phyloP scores from a whole-genome alignment of 2,888 invertebrate species.

The Ceramica pisi region DNA sequence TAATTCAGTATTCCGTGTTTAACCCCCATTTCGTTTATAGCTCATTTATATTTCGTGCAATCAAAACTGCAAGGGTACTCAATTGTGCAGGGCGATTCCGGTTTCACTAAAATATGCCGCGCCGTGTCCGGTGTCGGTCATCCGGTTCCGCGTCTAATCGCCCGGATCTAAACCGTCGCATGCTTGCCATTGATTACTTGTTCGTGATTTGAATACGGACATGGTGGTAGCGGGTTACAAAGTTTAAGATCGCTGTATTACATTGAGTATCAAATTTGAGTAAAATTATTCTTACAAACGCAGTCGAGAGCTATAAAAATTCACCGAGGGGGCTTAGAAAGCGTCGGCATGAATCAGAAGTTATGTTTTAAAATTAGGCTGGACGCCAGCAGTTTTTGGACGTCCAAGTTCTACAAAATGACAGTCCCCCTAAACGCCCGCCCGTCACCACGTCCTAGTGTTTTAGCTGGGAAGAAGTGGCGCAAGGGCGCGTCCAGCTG shows the following conservation, averaged over 20 bases:
- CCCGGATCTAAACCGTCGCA: conserved; percentile 52
- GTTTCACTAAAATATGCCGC: conserved; percentile 54
- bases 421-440: too few relatives aligned
- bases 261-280: not conserved
- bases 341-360: not conserved
- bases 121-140: conserved; percentile 40
- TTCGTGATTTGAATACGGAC: conserved; percentile 43
- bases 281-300: not conserved
- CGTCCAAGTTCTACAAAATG: too few relatives aligned
- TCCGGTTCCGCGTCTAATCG: conserved; percentile 51
- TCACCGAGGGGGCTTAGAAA: not conserved
- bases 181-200: conserved; percentile 56
- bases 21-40: conserved; percentile 19
- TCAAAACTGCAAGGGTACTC: conserved; percentile 57
- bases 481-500: too few relatives aligned
- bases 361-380: too few relatives aligned
- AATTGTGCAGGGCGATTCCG: conserved; percentile 59
- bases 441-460: too few relatives aligned
- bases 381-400: too few relatives aligned
- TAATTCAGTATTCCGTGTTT: conserved; percentile 36
- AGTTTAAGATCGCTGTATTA: not conserved
- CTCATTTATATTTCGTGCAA: conserved; percentile 47
- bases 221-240: too few relatives aligned
- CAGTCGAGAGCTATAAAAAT: too few relatives aligned
- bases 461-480: too few relatives aligned